phyloP scores from a whole-genome alignment of 2,888 invertebrate genomes.

The Tipula vernalis region DNA sequence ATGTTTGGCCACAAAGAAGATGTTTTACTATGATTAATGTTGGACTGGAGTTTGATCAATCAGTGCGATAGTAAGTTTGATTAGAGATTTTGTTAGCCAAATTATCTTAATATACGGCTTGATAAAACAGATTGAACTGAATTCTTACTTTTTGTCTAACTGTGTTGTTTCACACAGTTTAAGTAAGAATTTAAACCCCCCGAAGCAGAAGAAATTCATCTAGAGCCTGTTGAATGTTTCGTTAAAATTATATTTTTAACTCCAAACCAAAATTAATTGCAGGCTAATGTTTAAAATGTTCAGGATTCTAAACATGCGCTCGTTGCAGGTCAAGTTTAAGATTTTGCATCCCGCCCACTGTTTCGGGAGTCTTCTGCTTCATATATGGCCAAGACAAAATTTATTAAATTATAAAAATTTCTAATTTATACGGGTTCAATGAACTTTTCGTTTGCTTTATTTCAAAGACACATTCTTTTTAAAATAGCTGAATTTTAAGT shows the following conservation, averaged over 20 bases:
- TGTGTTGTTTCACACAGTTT: too few species aligned
- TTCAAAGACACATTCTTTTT: background rate
- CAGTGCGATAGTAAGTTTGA: background rate
- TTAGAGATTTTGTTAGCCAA: background rate
- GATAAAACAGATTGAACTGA: too few species aligned
- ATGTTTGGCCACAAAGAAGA: background rate
- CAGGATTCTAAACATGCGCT: too few species aligned
- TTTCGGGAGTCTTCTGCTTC: background rate
- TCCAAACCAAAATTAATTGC: too few species aligned
- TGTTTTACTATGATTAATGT: background rate
- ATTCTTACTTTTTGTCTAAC: too few species aligned
- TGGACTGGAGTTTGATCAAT: background rate
- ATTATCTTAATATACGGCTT: background rate
- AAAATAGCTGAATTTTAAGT: background rate
- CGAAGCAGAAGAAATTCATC: too few species aligned
- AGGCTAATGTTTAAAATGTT: too few species aligned
- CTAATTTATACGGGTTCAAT: background rate
- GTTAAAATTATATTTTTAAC: too few species aligned
- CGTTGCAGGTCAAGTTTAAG: too few species aligned
- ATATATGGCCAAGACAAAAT: background rate
- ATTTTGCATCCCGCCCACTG: too few species aligned
- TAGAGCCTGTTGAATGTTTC: too few species aligned
- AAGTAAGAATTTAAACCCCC: too few species aligned
- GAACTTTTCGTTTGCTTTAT: background rate
- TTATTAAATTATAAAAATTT: background rate